A percentile compares a stretch with the other conserved stretches of the same genome.
phyloP scores from a whole-genome alignment of 2,888 invertebrate species.

The Ormyrus labotus region DNA sequence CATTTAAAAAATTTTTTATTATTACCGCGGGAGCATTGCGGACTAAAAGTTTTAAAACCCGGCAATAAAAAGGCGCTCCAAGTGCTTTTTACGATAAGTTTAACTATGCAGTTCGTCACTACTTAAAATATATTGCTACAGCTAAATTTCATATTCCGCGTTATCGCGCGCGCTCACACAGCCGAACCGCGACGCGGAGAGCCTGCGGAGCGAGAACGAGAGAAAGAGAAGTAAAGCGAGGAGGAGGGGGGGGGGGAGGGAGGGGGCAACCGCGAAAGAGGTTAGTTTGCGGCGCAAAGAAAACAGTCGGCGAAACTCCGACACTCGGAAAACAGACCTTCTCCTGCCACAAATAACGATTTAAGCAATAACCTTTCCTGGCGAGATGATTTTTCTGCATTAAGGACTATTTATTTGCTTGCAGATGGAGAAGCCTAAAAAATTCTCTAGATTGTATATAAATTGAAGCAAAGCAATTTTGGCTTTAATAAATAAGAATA shows the following conservation, averaged over 20 bases:
- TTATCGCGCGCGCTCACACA: slow-evolving; percentile 51
- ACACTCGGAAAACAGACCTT: too few species aligned
- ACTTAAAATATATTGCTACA: slow-evolving; percentile 58
- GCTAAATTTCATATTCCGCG: slow-evolving; percentile 58
- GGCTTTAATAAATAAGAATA: too few species aligned
- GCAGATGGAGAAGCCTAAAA: too few species aligned
- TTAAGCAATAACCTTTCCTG: too few species aligned
- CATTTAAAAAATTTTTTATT: slow-evolving; percentile 57
- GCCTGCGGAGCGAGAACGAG: slow-evolving; percentile 3
- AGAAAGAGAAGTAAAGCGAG: not conserved
- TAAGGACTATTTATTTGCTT: too few species aligned
- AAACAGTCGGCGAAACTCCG: slow-evolving; percentile 48
- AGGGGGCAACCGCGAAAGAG: slow-evolving; percentile 44
- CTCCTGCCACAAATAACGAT: too few species aligned
- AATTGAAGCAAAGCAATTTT: too few species aligned
- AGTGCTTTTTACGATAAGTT: slow-evolving; percentile 59
- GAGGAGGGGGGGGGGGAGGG: not conserved
- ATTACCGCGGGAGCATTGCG: slow-evolving; percentile 49
- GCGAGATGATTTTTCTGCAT: too few species aligned
- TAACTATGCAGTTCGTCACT: slow-evolving; percentile 59
- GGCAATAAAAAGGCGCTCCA: slow-evolving; percentile 57
- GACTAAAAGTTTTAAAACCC: slow-evolving; percentile 57
- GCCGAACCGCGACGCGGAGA: not conserved
- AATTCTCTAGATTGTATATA: too few species aligned
- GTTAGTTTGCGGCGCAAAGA: slow-evolving; percentile 51